Evolutionary conservation across 2,888 invertebrate genomes (phyloP).

Genomic region (Amiota minor): DNA sequence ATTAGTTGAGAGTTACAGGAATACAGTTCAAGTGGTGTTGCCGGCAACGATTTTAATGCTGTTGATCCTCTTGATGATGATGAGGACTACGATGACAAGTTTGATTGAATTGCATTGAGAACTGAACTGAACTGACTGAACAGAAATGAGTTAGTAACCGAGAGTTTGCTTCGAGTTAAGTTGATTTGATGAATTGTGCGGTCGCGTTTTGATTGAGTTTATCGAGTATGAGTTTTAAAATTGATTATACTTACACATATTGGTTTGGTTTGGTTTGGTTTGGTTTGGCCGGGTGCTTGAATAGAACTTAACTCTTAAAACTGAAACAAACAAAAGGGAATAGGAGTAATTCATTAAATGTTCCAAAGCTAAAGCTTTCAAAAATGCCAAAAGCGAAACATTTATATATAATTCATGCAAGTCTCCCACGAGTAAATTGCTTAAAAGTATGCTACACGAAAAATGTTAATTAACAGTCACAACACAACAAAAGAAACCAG

Average conservation of each 20-base stretch:
- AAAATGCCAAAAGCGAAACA: background rate
- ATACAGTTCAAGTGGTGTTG: too few relatives aligned
- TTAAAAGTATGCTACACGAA: conserved; percentile 26
- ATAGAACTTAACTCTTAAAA: too few relatives aligned
- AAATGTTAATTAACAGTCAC: background rate
- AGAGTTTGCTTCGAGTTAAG: background rate
- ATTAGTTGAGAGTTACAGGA: too few relatives aligned
- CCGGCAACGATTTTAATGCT: too few relatives aligned
- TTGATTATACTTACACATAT: background rate
- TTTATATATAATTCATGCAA: conserved; percentile 13
- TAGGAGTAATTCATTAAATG: too few relatives aligned
- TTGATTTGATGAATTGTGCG: background rate
- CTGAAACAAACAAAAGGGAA: too few relatives aligned
- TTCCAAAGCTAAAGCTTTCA: too few relatives aligned
- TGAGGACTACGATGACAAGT: background rate
- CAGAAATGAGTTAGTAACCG: too few relatives aligned
- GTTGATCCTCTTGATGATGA: too few relatives aligned
- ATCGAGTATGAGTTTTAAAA: conserved; percentile 1
- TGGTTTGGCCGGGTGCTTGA: too few relatives aligned
- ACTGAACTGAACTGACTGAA: too few relatives aligned
- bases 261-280: too few relatives aligned
- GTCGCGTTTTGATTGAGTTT: conserved; percentile 6
- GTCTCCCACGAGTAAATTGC: conserved; percentile 11
- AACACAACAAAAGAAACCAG: conserved; percentile 1
- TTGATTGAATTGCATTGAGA: conserved; percentile 12